A percentile compares a stretch with the other conserved stretches of the same genome.
These are phyloP conservation scores for Bujurquina vittata DNA, from an alignment of 2,113 vertebrate genomes.

Conservation along the genomic window DNA sequence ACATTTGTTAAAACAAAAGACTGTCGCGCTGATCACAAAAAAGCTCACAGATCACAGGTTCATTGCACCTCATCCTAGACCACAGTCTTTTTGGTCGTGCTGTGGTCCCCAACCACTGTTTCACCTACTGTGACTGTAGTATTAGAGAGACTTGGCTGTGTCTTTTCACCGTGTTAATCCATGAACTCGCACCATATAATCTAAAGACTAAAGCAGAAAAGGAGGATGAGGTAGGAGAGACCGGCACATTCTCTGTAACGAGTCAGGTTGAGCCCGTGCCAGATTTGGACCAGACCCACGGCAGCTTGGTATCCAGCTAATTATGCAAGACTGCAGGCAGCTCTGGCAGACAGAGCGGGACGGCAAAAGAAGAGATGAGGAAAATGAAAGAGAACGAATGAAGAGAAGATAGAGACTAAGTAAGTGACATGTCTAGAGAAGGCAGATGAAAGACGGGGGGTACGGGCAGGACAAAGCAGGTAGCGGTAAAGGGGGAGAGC, in stretches of 20 bases:
- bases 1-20: neutral
- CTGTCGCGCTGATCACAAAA: neutral
- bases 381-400: conserved; percentile 18
- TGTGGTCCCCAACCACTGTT: neutral
- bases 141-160: conserved; percentile 1
- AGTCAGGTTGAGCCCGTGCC: conserved; percentile 56
- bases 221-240: conserved; percentile 31
- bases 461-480: neutral
- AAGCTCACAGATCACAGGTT: neutral
- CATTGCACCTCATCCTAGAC: neutral
- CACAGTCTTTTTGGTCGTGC: neutral
- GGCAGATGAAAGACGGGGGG: conserved; percentile 24
- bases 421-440: conserved; percentile 15
- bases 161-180: conserved; percentile 29
- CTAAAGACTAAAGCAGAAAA: conserved; percentile 30
- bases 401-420: conserved; percentile 16
- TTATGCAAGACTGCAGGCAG: conserved; percentile 63
- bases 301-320: conserved; percentile 56
- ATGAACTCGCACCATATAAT: neutral
- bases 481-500: conserved; percentile 7
- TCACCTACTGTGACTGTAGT: neutral
- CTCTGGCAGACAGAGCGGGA: conserved; percentile 22
- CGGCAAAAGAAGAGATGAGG: neutral
- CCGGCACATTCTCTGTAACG: conserved; percentile 60
- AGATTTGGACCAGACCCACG: conserved; percentile 52